Conservation (phyloP, 2,888 invertebrate species). For the Imbricaverruca yamaguchii region DNA sequence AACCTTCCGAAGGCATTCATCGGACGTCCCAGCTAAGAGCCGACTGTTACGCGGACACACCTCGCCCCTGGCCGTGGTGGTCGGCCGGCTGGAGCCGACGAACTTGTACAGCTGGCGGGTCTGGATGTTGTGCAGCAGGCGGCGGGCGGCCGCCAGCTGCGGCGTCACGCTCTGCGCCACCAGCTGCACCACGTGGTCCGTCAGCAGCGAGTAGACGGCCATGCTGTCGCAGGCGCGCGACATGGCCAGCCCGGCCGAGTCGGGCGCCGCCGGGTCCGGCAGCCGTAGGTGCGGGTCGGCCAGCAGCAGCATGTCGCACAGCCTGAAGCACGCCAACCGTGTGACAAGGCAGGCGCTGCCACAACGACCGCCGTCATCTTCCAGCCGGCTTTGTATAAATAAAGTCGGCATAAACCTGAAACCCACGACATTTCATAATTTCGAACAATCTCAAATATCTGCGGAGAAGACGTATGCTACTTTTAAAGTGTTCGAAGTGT, state of each 20-base stretch:
- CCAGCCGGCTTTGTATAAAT: no score
- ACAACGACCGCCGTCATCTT: no score
- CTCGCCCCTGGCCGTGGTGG: neutral
- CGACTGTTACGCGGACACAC: no score
- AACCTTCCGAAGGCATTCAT: no score
- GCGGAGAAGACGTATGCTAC: no score
- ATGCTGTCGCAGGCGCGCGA: constrained; percentile 27
- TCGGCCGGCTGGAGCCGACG: constrained; percentile 12
- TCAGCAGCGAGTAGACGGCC: constrained; percentile 27
- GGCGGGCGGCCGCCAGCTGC: neutral
- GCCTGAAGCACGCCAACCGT: neutral
- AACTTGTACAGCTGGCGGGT: constrained; percentile 20
- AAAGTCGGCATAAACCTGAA: no score
- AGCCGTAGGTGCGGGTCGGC: constrained; percentile 9
- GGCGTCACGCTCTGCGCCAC: constrained; percentile 23
- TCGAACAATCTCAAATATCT: no score
- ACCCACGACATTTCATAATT: no score
- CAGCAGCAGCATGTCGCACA: neutral
- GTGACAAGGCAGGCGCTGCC: no score
- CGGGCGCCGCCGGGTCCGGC: neutral
- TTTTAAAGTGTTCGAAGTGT: no score
- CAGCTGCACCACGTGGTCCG: constrained; percentile 30
- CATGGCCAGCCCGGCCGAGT: constrained; percentile 8
- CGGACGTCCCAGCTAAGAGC: no score
- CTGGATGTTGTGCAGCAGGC: neutral